These are phyloP conservation scores for Myopa tessellatipennis DNA, from an alignment of 2,888 invertebrate genomes.

Conservation along the genomic window DNA sequence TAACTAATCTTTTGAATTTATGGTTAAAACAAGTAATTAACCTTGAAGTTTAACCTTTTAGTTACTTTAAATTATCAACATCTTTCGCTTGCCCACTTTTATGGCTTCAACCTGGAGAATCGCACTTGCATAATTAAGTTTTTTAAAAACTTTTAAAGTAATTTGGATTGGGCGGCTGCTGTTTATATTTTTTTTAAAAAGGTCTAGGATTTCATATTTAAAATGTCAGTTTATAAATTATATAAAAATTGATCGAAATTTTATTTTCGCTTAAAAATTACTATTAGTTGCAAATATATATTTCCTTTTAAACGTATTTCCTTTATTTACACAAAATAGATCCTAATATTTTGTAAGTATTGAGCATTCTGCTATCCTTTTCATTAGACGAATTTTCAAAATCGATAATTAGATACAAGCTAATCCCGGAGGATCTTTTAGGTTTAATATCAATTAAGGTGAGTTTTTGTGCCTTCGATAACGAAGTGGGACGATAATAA, in stretches of 20 bases:
- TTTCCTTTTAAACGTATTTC: background rate
- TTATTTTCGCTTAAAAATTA: slow-evolving; percentile 20
- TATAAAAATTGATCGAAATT: background rate
- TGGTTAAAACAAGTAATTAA: no score
- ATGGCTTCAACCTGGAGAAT: no score
- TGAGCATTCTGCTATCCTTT: background rate
- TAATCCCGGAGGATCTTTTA: slow-evolving; percentile 18
- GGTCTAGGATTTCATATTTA: background rate
- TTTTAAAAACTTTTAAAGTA: no score
- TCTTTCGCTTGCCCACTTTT: no score
- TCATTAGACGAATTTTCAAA: background rate
- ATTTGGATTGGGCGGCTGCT: background rate
- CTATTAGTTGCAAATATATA: background rate
- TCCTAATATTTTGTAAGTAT: slow-evolving; percentile 20
- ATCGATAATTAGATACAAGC: background rate
- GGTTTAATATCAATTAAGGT: slow-evolving; percentile 19
- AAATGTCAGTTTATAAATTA: slow-evolving; percentile 19
- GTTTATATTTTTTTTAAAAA: background rate
- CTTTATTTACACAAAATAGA: slow-evolving; percentile 13
- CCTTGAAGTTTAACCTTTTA: no score
- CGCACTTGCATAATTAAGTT: no score
- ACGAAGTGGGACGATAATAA: background rate
- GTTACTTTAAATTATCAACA: no score
- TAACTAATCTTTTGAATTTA: no score
- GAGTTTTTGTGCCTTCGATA: background rate